These are phyloP conservation scores for Phylloscopus trochilus DNA, from an alignment of 2,113 vertebrate genomes.

Conservation along the genomic window DNA sequence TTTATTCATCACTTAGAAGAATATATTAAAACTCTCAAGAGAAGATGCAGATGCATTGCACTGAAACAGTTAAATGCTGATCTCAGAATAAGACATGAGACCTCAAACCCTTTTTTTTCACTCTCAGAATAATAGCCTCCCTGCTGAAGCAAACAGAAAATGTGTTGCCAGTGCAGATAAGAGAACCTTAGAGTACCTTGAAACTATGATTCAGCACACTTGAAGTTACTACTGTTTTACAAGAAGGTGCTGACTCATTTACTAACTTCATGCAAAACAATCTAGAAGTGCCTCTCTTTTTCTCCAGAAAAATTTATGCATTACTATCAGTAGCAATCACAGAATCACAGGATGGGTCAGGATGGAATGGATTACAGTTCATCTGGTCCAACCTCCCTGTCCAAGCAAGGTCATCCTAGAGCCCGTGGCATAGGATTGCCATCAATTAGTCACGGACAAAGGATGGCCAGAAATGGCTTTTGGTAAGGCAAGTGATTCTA, in stretches of 20 bases:
- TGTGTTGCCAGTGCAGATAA: slow-evolving; percentile 20
- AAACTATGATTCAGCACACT: slow-evolving; percentile 56
- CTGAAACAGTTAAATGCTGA: slow-evolving; percentile 39
- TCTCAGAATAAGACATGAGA: slow-evolving; percentile 11
- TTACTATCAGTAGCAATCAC: accelerated
- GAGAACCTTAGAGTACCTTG: slow-evolving; percentile 14
- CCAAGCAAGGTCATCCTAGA: not conserved
- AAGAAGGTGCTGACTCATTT: slow-evolving; percentile 42
- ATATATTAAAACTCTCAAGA: not conserved
- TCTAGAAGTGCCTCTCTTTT: not conserved
- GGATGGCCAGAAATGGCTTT: not conserved
- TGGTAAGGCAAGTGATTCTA: not conserved
- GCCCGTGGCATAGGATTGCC: not conserved
- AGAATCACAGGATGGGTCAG: not conserved
- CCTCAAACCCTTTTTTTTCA: slow-evolving; percentile 1
- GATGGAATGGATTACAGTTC: not conserved
- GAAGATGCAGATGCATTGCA: not conserved
- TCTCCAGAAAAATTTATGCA: not conserved
- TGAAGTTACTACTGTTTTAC: slow-evolving; percentile 26
- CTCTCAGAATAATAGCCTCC: not conserved
- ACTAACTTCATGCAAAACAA: not conserved
- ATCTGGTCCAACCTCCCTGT: not conserved
- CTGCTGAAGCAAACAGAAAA: slow-evolving; percentile 59
- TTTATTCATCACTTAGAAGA: not conserved
- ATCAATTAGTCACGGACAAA: not conserved